Base-by-base conservation (phyloP, 2,113 vertebrate genomes). In the Labeo rohita region DNA sequence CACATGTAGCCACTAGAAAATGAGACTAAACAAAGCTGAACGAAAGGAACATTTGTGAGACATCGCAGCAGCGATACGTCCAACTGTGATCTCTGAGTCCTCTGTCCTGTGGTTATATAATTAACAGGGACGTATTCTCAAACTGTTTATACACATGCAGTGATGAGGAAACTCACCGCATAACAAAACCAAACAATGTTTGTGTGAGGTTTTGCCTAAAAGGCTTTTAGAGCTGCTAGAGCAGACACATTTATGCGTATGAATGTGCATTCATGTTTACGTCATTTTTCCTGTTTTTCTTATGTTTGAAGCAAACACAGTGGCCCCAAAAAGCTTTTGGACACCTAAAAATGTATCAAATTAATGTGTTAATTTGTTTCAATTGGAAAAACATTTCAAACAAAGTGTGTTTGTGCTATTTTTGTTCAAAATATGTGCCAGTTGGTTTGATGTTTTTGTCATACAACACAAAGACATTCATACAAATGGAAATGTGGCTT, bases 121-220 rank as follows among this genome's bases (percentile, higher is more conserved):
- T 80, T 23, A 28, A 65, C 52, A 36, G 3, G 50, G 28, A 45
- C 36, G 12, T 28, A 54, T 68, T 80, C 54, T 74, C 78, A 84
- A 86, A 88, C 52, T 73, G 79, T 88, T 85, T 88, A 79, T 84
- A 86, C 49, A 68, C 56, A 45, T 70, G 3, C 34, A 21, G 59
- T 59, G 8, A 49, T 8, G 23, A 8, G 56, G 12, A 78, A 63
- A 83, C 21, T 47, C 43, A 8, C 3, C 13, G 12, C 15, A 18
- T 61, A 50, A 16, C 63, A 50, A 13, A 50, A 28, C 77, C 56
- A 80, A 80, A 15, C 56, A 15, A 80, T 61, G 75, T 80, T 11
- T 80, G 23, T 79, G 65, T 63, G 43, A 15, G 13, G 6, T 21
- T 18, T 18, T 65, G 73, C 15, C 54, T 65, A 39, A 68, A 54